Percentiles rank a stretch among this genome's conserved stretches.
Conservation (phyloP, 2,113 vertebrate genomes). For the Piprites chloris region DNA sequence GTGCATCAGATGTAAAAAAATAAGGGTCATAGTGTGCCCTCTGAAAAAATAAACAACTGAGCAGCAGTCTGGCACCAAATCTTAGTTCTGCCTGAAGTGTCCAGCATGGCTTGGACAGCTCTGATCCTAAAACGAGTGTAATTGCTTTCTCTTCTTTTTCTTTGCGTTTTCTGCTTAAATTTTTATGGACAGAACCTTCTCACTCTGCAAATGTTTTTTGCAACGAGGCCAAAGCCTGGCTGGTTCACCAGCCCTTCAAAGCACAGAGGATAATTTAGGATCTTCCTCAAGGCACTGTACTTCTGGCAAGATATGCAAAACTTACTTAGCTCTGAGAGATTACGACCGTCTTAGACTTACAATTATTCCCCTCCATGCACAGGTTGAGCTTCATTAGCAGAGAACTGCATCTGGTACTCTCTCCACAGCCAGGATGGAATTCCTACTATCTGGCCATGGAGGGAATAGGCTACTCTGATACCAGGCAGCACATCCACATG, state of each 20-base stretch:
- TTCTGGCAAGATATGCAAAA: background rate
- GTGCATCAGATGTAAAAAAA: background rate
- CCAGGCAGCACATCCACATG: accelerated
- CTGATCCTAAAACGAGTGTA: background rate
- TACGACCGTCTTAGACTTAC: background rate
- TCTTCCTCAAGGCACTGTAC: background rate
- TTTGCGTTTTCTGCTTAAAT: background rate
- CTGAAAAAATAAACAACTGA: background rate
- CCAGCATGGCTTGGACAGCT: background rate
- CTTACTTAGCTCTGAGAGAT: background rate
- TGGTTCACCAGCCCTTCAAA: background rate
- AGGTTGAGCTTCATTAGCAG: background rate
- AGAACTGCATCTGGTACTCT: background rate
- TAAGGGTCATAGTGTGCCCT: background rate
- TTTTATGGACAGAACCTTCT: background rate
- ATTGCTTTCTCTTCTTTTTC: background rate
- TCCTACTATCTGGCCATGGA: background rate
- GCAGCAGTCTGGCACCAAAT: background rate
- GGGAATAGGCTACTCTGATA: background rate
- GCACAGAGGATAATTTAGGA: background rate
- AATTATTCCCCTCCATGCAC: background rate
- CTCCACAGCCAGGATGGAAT: background rate
- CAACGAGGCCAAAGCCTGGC: background rate
- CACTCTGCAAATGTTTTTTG: background rate
- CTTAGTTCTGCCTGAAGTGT: background rate